Evolutionary conservation across 2,888 invertebrate species (phyloP), one percentile per base, ranked within the genome.

Genomic region (Lepidocyrtinus sp.): DNA sequence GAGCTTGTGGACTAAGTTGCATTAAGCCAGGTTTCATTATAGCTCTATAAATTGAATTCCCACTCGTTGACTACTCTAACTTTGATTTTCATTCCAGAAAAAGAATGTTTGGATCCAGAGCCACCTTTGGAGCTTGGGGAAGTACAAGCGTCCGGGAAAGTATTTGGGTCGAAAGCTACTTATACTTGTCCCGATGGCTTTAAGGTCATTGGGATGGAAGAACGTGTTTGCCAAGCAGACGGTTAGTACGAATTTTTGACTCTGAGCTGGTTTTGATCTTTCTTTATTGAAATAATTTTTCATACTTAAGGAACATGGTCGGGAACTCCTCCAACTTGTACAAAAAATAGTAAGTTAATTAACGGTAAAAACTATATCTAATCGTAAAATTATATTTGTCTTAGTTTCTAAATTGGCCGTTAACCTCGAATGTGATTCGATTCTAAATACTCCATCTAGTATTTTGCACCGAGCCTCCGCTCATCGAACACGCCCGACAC

Each of bases 11-110:
- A 24, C 89, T 89, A 1, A 97, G 97, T 72, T 99, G 99, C 89
- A 97, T 99, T 86, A 98, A 98, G 89, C 97, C 97, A 89, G 96
- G 97, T 96, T 87, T n/a, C n/a, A n/a, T n/a, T n/a, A n/a, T n/a
- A n/a, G n/a, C n/a, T n/a, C n/a, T n/a, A n/a, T n/a, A n/a, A n/a
- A n/a, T n/a, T n/a, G n/a, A n/a, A n/a, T n/a, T n/a, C n/a, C n/a
- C n/a, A n/a, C n/a, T n/a, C n/a, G n/a, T n/a, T n/a, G n/a, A n/a
- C n/a, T n/a, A n/a, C n/a, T n/a, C n/a, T n/a, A 22, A 22, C 19
- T 21, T 2, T 27, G 1, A 24, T 64, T 64, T 64, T 17, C 15
- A n/a, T 27, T 71, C 3, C 46, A 91, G 96, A 96, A 88, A 92
- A 95, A n/a, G 96, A 96, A 88, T 96, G 96, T 87, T 94, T 95